Percentiles rank a stretch among this genome's conserved stretches.
Conservation (phyloP, 2,113 vertebrate species). For the Progne subis region DNA sequence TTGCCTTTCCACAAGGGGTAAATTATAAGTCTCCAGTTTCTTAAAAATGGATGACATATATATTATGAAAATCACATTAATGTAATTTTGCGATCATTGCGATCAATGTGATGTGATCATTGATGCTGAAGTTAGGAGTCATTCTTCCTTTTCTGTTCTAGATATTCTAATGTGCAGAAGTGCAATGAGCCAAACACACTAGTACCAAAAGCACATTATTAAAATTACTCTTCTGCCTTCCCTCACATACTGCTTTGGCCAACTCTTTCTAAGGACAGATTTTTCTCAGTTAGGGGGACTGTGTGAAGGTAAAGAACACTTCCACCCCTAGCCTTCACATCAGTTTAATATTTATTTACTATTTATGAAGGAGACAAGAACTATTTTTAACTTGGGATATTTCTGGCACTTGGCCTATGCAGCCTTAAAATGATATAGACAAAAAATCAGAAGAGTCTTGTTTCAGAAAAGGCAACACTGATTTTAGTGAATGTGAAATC, state of each 20-base stretch:
- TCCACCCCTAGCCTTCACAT: not conserved
- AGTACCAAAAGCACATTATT: not conserved
- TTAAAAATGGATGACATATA: not conserved
- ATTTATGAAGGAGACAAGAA: not conserved
- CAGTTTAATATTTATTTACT: not conserved
- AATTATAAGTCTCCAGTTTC: not conserved
- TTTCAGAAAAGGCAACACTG: not conserved
- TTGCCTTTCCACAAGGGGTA: not conserved
- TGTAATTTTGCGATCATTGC: not conserved
- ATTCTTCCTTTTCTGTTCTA: not conserved
- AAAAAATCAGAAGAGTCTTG: not conserved
- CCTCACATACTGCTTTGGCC: not conserved
- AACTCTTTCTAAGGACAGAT: not conserved
- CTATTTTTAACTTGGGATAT: not conserved
- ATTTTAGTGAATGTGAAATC: not conserved
- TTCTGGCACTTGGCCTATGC: not conserved
- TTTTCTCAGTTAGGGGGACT: not conserved
- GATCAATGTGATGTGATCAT: not conserved
- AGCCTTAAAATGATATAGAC: not conserved
- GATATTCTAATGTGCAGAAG: not conserved
- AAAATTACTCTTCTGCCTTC: not conserved
- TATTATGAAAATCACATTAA: not conserved
- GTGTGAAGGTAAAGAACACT: not conserved
- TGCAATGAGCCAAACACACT: not conserved
- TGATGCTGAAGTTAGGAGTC: not conserved